Evolutionary conservation across 2,113 vertebrate species (phyloP).

Genomic region (Aphelocoma coerulescens): DNA sequence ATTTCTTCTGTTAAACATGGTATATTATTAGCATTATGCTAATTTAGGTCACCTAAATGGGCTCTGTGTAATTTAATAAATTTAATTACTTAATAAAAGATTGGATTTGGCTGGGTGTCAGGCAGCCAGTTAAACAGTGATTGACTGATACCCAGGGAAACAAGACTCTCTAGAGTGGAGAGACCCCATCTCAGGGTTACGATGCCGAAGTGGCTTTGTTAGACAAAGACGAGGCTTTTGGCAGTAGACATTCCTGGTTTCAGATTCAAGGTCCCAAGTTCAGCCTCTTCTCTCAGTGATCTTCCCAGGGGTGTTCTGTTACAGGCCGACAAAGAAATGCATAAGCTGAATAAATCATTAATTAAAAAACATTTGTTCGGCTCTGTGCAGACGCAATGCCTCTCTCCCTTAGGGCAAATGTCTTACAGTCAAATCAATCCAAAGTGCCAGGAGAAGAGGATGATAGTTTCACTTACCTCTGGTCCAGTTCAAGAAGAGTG

Average conservation of each 20-base stretch:
- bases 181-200: background rate
- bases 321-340: background rate
- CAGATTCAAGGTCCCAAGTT: conserved; percentile 44
- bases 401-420: background rate
- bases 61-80: background rate
- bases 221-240: background rate
- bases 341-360: conserved; percentile 52
- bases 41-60: conserved; percentile 5
- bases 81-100: conserved; percentile 38
- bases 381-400: background rate
- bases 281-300: background rate
- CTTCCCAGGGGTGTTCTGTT: conserved; percentile 46
- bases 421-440: conserved; percentile 2
- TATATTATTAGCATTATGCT: background rate
- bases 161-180: background rate
- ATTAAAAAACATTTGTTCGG: conserved; percentile 44
- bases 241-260: background rate
- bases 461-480: background rate
- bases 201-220: background rate
- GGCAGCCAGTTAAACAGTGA: background rate
- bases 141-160: background rate
- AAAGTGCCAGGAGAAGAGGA: background rate
- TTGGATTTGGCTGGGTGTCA: background rate
- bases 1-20: background rate
- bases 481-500: background rate